phyloP scores from a whole-genome alignment of 2,888 invertebrate species.

The Watsonalla binaria region DNA sequence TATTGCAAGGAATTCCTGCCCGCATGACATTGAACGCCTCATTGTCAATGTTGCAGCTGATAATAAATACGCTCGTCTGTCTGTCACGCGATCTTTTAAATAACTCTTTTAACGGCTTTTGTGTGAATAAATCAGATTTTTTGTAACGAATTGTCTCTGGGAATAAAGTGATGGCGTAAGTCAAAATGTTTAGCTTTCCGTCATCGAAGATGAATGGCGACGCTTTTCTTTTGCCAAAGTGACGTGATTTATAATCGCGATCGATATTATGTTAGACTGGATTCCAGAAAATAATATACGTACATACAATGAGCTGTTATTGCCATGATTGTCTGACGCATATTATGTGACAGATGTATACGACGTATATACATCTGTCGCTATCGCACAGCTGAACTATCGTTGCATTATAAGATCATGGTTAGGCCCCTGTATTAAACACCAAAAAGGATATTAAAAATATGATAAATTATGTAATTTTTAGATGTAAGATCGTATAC shows the following conservation, averaged over 20 bases:
- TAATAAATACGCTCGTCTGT: slow-evolving; percentile 20
- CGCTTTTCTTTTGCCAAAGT: background rate
- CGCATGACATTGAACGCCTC: slow-evolving; percentile 44
- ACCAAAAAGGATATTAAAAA: no score
- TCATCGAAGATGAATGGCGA: background rate
- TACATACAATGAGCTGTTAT: no score
- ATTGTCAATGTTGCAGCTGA: slow-evolving; percentile 36
- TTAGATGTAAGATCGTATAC: no score
- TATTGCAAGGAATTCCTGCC: slow-evolving; percentile 42
- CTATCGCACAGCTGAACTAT: no score
- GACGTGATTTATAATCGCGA: background rate
- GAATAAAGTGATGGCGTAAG: background rate
- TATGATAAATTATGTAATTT: no score
- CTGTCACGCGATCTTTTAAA: background rate
- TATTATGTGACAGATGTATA: no score
- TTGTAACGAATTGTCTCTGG: background rate
- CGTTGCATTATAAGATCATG: no score
- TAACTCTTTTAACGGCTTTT: background rate
- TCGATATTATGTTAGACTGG: background rate
- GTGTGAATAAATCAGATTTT: background rate
- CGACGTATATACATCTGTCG: no score
- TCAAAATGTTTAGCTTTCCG: background rate
- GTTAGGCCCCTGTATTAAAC: no score
- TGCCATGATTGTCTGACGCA: no score
- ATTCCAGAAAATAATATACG: no score